A percentile compares a stretch with the other conserved stretches of the same genome.
Conservation (phyloP, 2,797 vertebrate species). For the Sternotherus odoratus region DNA sequence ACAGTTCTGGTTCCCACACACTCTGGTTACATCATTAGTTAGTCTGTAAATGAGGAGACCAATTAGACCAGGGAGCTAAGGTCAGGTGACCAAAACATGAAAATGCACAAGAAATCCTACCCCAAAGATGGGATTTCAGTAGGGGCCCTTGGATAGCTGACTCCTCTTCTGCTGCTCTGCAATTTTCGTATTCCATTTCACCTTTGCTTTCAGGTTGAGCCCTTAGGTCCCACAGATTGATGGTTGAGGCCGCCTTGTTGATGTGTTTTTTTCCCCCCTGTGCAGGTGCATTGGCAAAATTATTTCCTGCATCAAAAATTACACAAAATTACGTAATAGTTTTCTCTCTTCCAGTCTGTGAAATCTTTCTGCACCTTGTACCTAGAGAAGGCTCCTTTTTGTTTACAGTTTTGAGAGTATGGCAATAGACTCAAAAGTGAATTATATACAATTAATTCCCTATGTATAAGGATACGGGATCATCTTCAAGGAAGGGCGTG, state of each 20-base stretch:
- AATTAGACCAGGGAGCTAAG: conserved; percentile 82
- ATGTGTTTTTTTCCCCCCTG: conserved; percentile 66
- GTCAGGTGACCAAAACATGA: conserved; percentile 95
- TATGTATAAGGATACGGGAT: background rate
- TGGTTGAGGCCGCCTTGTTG: conserved; percentile 82
- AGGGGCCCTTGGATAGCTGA: conserved; percentile 93
- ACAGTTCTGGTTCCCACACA: conserved; percentile 98
- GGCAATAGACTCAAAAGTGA: conserved; percentile 5
- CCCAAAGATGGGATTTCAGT: conserved; percentile 93
- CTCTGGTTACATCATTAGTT: conserved; percentile 99
- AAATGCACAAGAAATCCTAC: conserved; percentile 92
- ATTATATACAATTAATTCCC: background rate
- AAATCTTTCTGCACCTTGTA: conserved; percentile 44
- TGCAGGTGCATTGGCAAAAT: conserved; percentile 81
- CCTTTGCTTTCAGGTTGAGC: conserved; percentile 95
- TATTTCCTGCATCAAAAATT: conserved; percentile 79
- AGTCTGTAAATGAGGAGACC: conserved; percentile 89
- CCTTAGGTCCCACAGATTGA: conserved; percentile 91
- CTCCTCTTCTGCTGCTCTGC: conserved; percentile 91
- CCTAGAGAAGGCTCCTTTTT: conserved; percentile 26
- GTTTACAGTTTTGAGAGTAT: conserved; percentile 34
- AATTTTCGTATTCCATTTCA: conserved; percentile 99
- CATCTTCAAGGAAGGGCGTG: conserved; percentile 17
- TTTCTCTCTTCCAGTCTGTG: conserved; percentile 41
- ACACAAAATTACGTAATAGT: conserved; percentile 75